Evolutionary conservation across 2,888 invertebrate species (phyloP).

Genomic region (Volucella inanis): DNA sequence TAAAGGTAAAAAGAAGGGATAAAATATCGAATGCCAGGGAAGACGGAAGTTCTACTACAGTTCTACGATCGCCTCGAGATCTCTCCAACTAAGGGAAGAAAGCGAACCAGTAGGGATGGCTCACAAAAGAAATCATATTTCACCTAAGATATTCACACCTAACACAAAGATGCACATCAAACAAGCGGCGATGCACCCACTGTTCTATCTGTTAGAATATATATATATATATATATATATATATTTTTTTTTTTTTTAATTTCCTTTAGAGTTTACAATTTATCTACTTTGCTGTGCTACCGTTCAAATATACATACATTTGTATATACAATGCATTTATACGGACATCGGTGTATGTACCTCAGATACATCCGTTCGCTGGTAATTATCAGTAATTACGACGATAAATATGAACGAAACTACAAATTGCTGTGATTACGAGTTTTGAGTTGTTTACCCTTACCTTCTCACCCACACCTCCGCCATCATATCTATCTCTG

Average conservation of each 20-base stretch:
- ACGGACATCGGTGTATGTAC: neutral
- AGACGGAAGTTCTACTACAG: constrained; percentile 56
- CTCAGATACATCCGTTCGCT: constrained; percentile 35
- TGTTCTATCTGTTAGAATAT: neutral
- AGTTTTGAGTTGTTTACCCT: neutral
- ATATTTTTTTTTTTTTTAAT: constrained; percentile 5
- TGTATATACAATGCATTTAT: too few relatives aligned
- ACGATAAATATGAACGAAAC: constrained; percentile 51
- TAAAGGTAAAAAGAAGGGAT: constrained; percentile 35
- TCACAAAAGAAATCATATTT: constrained; percentile 68
- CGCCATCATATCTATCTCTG: too few relatives aligned
- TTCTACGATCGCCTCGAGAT: constrained; percentile 50
- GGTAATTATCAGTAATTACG: constrained; percentile 58
- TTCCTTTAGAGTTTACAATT: constrained; percentile 16
- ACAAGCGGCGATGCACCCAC: constrained; percentile 10
- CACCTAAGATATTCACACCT: constrained; percentile 41
- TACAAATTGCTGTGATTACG: constrained; percentile 52
- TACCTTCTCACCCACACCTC: too few relatives aligned
- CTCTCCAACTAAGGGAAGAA: neutral
- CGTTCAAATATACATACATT: neutral
- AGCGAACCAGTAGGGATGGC: constrained; percentile 53
- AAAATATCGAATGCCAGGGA: constrained; percentile 34
- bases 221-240: too few relatives aligned
- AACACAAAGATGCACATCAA: constrained; percentile 4
- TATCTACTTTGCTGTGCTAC: neutral